A percentile compares a stretch with the other conserved stretches of the same genome.
These are phyloP conservation scores for Sesamia inferens DNA, from an alignment of 2,888 invertebrate genomes.

Conservation along the genomic window DNA sequence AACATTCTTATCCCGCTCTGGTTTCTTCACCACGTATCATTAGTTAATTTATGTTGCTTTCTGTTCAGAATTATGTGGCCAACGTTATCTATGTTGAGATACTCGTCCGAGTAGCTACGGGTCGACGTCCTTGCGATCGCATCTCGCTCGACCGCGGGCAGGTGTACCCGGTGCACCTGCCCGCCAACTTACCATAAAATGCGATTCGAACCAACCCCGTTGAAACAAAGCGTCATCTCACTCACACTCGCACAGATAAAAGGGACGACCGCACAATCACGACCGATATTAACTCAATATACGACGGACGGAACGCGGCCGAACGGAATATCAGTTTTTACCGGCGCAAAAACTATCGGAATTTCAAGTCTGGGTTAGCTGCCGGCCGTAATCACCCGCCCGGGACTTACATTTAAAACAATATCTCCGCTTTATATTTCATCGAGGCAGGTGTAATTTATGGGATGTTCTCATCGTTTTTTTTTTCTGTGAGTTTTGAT, in stretches of 20 bases:
- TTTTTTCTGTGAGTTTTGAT: slow-evolving; percentile 78
- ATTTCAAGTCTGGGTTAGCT: slow-evolving; percentile 86
- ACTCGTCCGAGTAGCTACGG: slow-evolving; percentile 74
- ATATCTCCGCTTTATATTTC: slow-evolving; percentile 86
- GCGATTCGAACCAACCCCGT: slow-evolving; percentile 86
- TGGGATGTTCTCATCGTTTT: slow-evolving; percentile 79
- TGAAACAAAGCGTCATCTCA: slow-evolving; percentile 83
- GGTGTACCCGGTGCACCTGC: slow-evolving; percentile 88
- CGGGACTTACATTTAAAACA: slow-evolving; percentile 87
- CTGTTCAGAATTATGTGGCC: slow-evolving; percentile 81
- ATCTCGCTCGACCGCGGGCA: slow-evolving; percentile 87
- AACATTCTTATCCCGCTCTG: slow-evolving; percentile 72
- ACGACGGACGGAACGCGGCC: slow-evolving; percentile 84
- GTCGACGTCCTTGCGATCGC: slow-evolving; percentile 87
- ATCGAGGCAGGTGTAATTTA: slow-evolving; percentile 87
- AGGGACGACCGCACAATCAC: slow-evolving; percentile 84
- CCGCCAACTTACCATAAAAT: slow-evolving; percentile 89
- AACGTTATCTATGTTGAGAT: slow-evolving; percentile 80
- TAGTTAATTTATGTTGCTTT: slow-evolving; percentile 85
- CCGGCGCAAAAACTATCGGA: slow-evolving; percentile 89
- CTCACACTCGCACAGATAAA: slow-evolving; percentile 73
- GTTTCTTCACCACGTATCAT: slow-evolving; percentile 81
- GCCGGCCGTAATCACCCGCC: slow-evolving; percentile 83
- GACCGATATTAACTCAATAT: slow-evolving; percentile 89
- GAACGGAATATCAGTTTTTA: slow-evolving; percentile 89